Base-by-base conservation (phyloP, 2,113 vertebrate genomes). In the Chamaetylas fuelleborni region DNA sequence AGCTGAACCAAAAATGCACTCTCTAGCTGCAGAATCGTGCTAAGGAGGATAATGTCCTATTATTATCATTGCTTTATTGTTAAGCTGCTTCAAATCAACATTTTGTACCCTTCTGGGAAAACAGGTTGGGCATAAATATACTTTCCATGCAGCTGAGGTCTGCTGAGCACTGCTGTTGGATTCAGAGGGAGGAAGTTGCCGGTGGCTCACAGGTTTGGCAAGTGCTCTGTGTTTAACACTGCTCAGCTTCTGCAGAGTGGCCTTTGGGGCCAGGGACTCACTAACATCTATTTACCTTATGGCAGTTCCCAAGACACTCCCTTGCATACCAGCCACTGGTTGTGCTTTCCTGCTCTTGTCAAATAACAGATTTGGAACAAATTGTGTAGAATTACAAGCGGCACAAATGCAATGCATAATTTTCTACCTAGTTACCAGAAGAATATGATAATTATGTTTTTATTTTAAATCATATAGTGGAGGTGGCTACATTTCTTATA, bases 301-400 rank as follows among this genome's bases (percentile, higher is more conserved):
- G 83, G 61, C 50, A 54, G 72, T 88, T 95, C 84, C 91, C 90
- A 95, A 92, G 95, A 88, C 57, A 90, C 67, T 92, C 83, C 86
- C 90, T 96, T 67, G 88, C 90, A 83, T 92, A 58, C 51, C 74
- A 87, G 88, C 79, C 86, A 1, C 81, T 91, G 42, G 29, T 78
- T 91, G 57, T 40, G 60, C 88, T 96, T 93, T 74, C 71, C 83
- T 77, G 8, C 51, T 16, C 81, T 90, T 94, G 96, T 95, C 76
- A 92, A 96, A 70, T 71, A 86, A 86, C 92, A 91, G 92, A 95
- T 94, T 95, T 96, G 95, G 94, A 96, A 92, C 77, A 97, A 97
- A 96, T 97, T 95, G 85, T 23, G 26, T 92, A 91, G 92, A 95
- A 97, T 97, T 96, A 94, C 67, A n/a, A 93, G 82, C 43, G 84